These are phyloP conservation scores for Brachionus sp. DNA, from an alignment of 1,140 invertebrate genomes.

Conservation along the genomic window DNA sequence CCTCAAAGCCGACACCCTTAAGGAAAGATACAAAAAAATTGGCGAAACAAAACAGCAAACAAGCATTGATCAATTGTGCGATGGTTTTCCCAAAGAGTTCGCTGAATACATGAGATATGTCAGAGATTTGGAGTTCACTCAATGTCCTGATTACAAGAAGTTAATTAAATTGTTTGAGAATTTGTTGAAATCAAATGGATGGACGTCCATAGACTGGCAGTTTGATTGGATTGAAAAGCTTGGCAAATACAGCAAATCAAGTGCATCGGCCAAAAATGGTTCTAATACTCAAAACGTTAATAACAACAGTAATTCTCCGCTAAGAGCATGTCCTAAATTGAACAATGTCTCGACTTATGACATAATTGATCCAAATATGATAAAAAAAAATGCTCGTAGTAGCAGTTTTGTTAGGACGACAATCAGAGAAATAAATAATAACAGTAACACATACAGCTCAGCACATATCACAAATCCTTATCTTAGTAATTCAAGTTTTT, in stretches of 20 bases:
- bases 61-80: constrained; percentile 43
- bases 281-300: constrained; percentile 1
- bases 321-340: neutral
- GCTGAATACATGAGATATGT: constrained; percentile 34
- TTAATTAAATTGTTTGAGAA: constrained; percentile 20
- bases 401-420: neutral
- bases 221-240: constrained; percentile 76
- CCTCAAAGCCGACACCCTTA: constrained; percentile 43
- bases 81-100: constrained; percentile 46
- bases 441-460: neutral
- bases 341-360: neutral
- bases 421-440: neutral
- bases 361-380: neutral
- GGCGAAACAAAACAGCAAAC: constrained; percentile 43
- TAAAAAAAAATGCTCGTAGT: constrained; percentile 32
- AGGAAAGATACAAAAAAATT: constrained; percentile 47
- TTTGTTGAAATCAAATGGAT: constrained; percentile 30
- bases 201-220: constrained; percentile 69
- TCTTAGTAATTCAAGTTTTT: constrained; percentile 8
- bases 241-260: constrained; percentile 14
- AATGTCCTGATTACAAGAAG: constrained; percentile 45
- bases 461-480: neutral
- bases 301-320: constrained; percentile 3
- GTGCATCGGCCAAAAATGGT: neutral
- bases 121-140: constrained; percentile 45